Percentiles rank a stretch among this genome's conserved stretches.
Conservation (phyloP, 2,888 invertebrate species). For the Tetragonula carbonaria region DNA sequence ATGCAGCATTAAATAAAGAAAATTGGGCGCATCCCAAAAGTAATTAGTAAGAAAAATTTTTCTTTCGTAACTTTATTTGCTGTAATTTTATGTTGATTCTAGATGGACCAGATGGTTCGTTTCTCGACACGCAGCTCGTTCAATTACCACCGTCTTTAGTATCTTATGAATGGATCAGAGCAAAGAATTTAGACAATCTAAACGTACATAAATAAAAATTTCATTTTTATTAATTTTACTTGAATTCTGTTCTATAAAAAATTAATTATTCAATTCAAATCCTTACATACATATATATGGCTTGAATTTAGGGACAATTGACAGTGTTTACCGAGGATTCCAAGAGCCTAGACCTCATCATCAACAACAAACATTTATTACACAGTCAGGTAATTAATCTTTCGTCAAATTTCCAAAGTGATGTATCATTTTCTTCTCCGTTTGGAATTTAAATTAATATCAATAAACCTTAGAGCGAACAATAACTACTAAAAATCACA, state of each 20-base stretch:
- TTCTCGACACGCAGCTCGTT: constrained; percentile 63
- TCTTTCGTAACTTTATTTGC: neutral
- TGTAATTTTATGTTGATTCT: constrained; percentile 4
- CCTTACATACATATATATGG: neutral
- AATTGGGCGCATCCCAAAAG: constrained; percentile 73
- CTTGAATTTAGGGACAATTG: constrained; percentile 55
- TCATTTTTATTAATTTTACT: neutral
- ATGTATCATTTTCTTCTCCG: neutral
- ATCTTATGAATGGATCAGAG: constrained; percentile 71
- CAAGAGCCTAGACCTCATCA: constrained; percentile 79
- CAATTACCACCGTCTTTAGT: constrained; percentile 68
- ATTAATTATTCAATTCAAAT: neutral
- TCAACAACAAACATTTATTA: constrained; percentile 81
- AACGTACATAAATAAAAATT: constrained; percentile 48
- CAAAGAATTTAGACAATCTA: constrained; percentile 58
- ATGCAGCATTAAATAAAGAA: constrained; percentile 70
- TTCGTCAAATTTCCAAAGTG: neutral
- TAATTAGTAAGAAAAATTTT: constrained; percentile 33
- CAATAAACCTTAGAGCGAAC: no score
- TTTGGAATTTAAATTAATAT: neutral
- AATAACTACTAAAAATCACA: no score
- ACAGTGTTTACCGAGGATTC: constrained; percentile 57
- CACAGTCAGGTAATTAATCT: constrained; percentile 76
- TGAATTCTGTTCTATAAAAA: neutral
- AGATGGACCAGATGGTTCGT: constrained; percentile 65